Evolutionary conservation across 2,888 invertebrate species (phyloP).

Genomic region (Drosophila austrosaltans): DNA sequence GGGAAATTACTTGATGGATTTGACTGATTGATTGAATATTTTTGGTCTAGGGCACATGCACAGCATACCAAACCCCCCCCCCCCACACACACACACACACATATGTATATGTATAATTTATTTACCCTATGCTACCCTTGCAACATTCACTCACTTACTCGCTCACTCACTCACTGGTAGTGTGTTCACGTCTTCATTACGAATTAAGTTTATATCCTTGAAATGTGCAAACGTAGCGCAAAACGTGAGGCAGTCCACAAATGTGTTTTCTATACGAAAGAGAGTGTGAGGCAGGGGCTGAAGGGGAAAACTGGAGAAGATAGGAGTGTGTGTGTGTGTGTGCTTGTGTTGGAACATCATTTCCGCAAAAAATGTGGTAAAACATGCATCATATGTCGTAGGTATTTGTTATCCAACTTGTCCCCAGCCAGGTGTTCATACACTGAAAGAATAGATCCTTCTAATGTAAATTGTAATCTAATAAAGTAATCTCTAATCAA

Average conservation of each 20-base stretch:
- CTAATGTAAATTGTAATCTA: too few relatives aligned
- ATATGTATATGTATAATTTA: too few relatives aligned
- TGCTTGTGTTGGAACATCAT: slow-evolving; percentile 55
- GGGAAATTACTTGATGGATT: slow-evolving; percentile 73
- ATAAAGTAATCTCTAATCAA: too few relatives aligned
- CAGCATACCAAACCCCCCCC: background rate
- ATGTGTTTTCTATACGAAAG: slow-evolving; percentile 24
- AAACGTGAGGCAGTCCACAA: slow-evolving; percentile 56
- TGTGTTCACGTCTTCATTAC: slow-evolving; percentile 72
- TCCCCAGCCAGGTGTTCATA: slow-evolving; percentile 35
- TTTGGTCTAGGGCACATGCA: slow-evolving; percentile 36
- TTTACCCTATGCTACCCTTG: background rate
- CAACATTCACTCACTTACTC: background rate
- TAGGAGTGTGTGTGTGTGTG: slow-evolving; percentile 38
- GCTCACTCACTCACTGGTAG: background rate
- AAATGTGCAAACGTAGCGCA: slow-evolving; percentile 74
- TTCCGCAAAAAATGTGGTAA: slow-evolving; percentile 53
- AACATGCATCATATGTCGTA: slow-evolving; percentile 50
- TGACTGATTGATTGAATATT: slow-evolving; percentile 73
- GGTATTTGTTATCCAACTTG: slow-evolving; percentile 36
- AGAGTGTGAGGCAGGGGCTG: background rate
- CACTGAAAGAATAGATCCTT: slow-evolving; percentile 12
- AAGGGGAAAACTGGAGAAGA: background rate
- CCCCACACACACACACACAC: slow-evolving; percentile 9
- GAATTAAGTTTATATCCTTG: slow-evolving; percentile 74